A percentile compares a stretch with the other conserved stretches of the same genome.
Conservation (phyloP, 1,140 invertebrate genomes). For the Idris sp. region DNA sequence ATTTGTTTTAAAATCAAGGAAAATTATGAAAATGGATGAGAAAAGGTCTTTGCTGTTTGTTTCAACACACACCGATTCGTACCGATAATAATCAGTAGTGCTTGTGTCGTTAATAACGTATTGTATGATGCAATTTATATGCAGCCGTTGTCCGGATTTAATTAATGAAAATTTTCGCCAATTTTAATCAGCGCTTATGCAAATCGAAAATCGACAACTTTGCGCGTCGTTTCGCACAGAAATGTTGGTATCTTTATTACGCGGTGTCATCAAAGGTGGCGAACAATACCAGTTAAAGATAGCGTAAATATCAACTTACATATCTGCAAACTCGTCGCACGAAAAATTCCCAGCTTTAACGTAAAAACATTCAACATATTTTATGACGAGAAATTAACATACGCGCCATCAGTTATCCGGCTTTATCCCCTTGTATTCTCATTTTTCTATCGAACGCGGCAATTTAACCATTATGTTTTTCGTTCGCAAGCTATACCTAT, state of each 20-base stretch:
- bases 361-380: conserved; percentile 59
- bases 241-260: conserved; percentile 33
- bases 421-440: conserved; percentile 42
- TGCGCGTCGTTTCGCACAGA: conserved; percentile 42
- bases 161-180: conserved; percentile 48
- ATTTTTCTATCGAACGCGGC: conserved; percentile 58
- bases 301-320: conserved; percentile 57
- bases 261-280: conserved; percentile 50
- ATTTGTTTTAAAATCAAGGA: too few species aligned
- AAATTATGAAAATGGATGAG: conserved; percentile 53
- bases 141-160: conserved; percentile 15
- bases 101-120: conserved; percentile 25
- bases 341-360: conserved; percentile 52
- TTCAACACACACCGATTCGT: conserved; percentile 5
- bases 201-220: conserved; percentile 42
- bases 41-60: conserved; percentile 13
- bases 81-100: conserved; percentile 20
- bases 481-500: conserved; percentile 22
- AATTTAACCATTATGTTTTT: conserved; percentile 55
- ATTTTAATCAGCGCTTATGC: conserved; percentile 42
- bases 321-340: conserved; percentile 43
- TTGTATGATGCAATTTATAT: conserved; percentile 34
- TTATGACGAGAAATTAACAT: conserved; percentile 58
- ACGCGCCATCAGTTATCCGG: conserved; percentile 55
- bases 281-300: conserved; percentile 53